Evolutionary conservation across 1,140 invertebrate species (phyloP), one percentile per base, ranked within the genome.

Genomic region (Solen grandis): DNA sequence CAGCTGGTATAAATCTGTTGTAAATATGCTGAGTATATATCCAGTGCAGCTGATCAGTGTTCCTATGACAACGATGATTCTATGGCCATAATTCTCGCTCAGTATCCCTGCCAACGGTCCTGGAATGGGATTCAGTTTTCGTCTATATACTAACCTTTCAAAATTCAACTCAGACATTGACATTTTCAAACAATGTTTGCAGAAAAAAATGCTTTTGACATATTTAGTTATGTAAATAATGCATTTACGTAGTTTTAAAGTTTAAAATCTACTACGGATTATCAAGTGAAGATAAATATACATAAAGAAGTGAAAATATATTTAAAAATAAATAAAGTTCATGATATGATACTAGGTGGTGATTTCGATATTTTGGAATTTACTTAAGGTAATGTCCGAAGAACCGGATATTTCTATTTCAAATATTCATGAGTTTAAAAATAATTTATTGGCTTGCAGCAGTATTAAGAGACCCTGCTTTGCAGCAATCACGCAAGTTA

Each of bases 81-180:
- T 35, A 41, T 55, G 59, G 4, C 69, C 69, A 29, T 57, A 72
- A 5, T 54, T 13, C 1, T 72, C 31, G 13, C 35, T 36, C 10
- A 72, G 31, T 22, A 41, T 41, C 22, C 52, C 52, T 10, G 55
- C 69, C 22, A 72, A 5, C n/a, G 69, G 69, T 38, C 69, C 69
- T 72, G 69, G 41, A 72, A 57, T 36, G 3, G 13, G 4, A 46
- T 22, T 31, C 13, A 10, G 35, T 8, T 31, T 13, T 14, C 27
- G 27, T 16, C 13, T 14, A 60, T 14, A 16, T 60, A 16, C 13
- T 14, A 60, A 16, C 10, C 13, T 27, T 10, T 14, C 13, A 10
- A 27, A 14, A 16, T 14, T 14, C 13, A 14, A 60, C 10, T 27
- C 13, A 13, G 25, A 14, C 27, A 60, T 13, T 60, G 13, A 60